phyloP scores from a whole-genome alignment of 2,888 invertebrate species.

The Athetis lepigone region DNA sequence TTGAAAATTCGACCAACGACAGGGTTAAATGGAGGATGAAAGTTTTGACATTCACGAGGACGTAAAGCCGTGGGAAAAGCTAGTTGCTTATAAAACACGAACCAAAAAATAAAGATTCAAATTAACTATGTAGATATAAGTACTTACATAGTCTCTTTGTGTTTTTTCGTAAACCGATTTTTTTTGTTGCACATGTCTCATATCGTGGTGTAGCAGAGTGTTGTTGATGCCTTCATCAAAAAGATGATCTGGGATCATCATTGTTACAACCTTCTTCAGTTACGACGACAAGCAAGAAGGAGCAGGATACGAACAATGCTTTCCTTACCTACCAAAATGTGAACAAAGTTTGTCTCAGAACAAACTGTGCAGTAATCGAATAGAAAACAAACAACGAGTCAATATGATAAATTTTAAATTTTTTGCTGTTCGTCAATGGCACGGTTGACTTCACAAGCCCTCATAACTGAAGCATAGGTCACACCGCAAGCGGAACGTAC shows the following conservation, averaged over 20 bases:
- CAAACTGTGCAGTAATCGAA: conserved; percentile 72
- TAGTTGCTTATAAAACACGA: too few species aligned
- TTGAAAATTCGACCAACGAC: too few species aligned
- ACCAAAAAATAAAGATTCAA: background rate
- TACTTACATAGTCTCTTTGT: conserved; percentile 85
- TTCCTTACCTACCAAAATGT: conserved; percentile 10
- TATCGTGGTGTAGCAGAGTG: conserved; percentile 78
- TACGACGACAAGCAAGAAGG: conserved; percentile 33
- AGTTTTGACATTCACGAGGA: too few species aligned
- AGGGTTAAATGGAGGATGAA: too few species aligned
- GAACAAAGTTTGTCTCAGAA: conserved; percentile 53
- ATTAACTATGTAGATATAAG: background rate
- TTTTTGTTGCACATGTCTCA: conserved; percentile 79
- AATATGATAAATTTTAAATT: conserved; percentile 85
- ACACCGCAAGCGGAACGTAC: conserved; percentile 1
- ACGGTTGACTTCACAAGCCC: conserved; percentile 46
- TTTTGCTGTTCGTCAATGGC: conserved; percentile 77
- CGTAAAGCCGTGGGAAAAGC: too few species aligned
- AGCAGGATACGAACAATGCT: conserved; percentile 13
- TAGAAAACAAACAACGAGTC: conserved; percentile 79
- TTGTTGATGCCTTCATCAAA: conserved; percentile 85
- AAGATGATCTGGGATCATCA: conserved; percentile 82
- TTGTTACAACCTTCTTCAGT: conserved; percentile 23
- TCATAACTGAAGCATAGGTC: background rate
- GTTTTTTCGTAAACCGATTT: conserved; percentile 78